phyloP scores from a whole-genome alignment of 2,888 invertebrate genomes.

The Agrotis puta region DNA sequence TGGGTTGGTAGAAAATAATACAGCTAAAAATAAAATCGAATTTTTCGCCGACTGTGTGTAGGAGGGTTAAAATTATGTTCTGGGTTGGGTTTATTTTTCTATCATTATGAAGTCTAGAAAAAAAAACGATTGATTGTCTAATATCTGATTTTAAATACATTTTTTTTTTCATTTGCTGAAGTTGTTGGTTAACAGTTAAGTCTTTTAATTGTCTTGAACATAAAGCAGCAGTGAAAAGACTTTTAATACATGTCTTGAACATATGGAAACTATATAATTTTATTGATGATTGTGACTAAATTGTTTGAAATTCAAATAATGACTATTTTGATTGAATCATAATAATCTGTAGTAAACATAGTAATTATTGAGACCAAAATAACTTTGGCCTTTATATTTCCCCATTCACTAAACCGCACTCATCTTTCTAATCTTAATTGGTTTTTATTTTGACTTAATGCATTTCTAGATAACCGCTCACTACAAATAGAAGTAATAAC shows the following conservation, averaged over 20 bases:
- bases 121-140: no score
- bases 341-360: conserved; percentile 1
- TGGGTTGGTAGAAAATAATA: conserved; percentile 10
- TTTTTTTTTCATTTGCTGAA: no score
- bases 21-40: not conserved
- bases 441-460: conserved; percentile 76
- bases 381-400: conserved; percentile 15
- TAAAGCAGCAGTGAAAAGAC: no score
- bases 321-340: no score
- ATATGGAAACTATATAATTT: no score
- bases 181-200: no score
- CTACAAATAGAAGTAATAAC: conserved; percentile 78
- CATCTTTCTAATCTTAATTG: conserved; percentile 69
- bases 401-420: conserved; percentile 45
- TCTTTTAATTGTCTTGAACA: no score
- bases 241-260: no score
- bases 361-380: conserved; percentile 13
- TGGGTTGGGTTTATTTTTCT: conserved; percentile 3
- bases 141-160: no score
- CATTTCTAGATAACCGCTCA: conserved; percentile 76
- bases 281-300: no score
- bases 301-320: no score
- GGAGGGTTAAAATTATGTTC: not conserved
- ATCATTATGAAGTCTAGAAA: no score
- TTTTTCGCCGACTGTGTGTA: not conserved